Percentiles rank a stretch among this genome's conserved stretches.
Conservation (phyloP, 2,888 invertebrate species). For the Euzophera pinguis region DNA sequence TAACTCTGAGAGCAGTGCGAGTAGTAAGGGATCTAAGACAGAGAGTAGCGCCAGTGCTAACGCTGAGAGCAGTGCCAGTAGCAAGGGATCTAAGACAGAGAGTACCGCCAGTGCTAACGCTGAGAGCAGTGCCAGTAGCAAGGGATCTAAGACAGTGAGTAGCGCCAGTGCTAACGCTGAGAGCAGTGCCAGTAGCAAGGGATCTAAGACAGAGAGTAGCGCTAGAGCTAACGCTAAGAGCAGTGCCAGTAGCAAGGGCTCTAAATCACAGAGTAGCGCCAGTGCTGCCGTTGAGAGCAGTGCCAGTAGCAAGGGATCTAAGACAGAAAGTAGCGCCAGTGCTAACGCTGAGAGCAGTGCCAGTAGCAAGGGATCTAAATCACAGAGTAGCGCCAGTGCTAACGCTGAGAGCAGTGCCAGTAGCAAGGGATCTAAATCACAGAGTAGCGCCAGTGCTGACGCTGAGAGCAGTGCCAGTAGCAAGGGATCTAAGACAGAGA, state of each 20-base stretch:
- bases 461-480: no score
- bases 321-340: background rate
- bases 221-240: no score
- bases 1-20: background rate
- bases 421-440: no score
- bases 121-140: background rate
- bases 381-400: background rate
- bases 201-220: no score
- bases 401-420: no score
- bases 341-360: background rate
- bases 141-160: background rate
- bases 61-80: no score
- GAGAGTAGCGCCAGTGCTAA: no score
- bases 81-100: background rate
- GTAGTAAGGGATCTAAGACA: background rate
- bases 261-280: no score
- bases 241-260: no score
- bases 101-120: background rate
- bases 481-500: no score
- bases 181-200: background rate
- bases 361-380: background rate
- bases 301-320: background rate
- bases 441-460: no score
- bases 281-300: background rate
- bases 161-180: background rate